Evolutionary conservation across 1,140 invertebrate species (phyloP), one percentile per base, ranked within the genome.

Genomic region (Vanessa atalanta): DNA sequence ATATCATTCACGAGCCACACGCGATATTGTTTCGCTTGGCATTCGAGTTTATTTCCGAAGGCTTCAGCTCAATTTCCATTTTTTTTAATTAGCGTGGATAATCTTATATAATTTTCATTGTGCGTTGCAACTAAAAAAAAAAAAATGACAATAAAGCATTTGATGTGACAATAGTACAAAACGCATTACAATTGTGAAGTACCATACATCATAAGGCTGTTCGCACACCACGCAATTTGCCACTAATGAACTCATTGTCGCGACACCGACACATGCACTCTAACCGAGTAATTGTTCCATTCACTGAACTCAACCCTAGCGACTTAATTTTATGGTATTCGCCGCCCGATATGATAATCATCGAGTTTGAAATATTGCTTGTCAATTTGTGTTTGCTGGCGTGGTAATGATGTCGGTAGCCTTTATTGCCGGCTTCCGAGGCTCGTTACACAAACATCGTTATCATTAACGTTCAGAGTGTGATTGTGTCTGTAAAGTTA

Each of bases 241-340:
- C 73, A 79, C 83, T 86, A 88, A 88, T 88, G 84, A 88, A 86
- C 84, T 83, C 81, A 88, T 86, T 86, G 84, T 83, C 78, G 79
- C 78, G 65, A 79, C 79, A 79, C 75, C 76, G 78, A 77, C 79
- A 81, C 73, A 79, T 83, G 79, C 82, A 83, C 80, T 80, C 79
- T 80, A 83, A 73, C 77, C 80, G 79, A 77, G 77, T 79, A 85
- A 83, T 86, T 85, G 84, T 85, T 85, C 82, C 83, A 81, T 81
- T 85, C 81, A 83, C 77, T 83, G 83, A 78, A 71, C 82, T 73
- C 81, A 84, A 84, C 84, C 85, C 85, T 83, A 84, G 73, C 83
- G 80, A 81, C 80, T 83, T 82, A 81, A 84, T 83, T 86, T 88
- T 85, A 88, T 88, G 79, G 80, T 81, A 79, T 84, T 86, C 79